Conservation (phyloP, 2,113 vertebrate species). For the Amphiprion percula region DNA sequence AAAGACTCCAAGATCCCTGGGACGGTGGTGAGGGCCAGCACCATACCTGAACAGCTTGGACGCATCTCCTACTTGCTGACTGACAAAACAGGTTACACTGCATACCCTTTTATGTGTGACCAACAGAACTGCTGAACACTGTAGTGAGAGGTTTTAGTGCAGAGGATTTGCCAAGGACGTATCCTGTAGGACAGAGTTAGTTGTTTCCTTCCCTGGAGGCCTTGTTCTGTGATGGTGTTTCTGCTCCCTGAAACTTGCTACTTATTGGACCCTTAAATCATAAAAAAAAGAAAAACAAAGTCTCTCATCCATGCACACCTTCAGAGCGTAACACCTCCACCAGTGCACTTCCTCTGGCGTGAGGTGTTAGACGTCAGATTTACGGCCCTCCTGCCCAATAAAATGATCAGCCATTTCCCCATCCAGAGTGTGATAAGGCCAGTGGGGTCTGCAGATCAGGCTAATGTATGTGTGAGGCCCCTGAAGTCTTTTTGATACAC, state of each 20-base stretch:
- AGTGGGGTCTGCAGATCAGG: slow-evolving; percentile 61
- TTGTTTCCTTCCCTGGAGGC: slow-evolving; percentile 56
- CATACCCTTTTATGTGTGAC: not conserved
- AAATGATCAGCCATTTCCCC: slow-evolving; percentile 74
- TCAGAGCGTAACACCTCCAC: slow-evolving; percentile 55
- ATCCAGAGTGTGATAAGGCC: slow-evolving; percentile 64
- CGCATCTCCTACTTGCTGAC: slow-evolving; percentile 97
- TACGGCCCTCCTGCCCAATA: slow-evolving; percentile 75
- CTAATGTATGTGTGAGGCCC: slow-evolving; percentile 69
- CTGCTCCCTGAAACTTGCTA: slow-evolving; percentile 59
- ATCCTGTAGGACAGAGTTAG: slow-evolving; percentile 49
- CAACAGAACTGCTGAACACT: slow-evolving; percentile 4
- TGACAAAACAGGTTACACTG: slow-evolving; percentile 93
- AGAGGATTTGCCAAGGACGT: slow-evolving; percentile 52
- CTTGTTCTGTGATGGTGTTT: slow-evolving; percentile 46
- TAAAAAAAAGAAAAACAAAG: slow-evolving; percentile 57
- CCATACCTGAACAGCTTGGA: slow-evolving; percentile 96
- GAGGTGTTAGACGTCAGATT: slow-evolving; percentile 73
- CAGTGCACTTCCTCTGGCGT: slow-evolving; percentile 58
- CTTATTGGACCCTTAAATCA: slow-evolving; percentile 80
- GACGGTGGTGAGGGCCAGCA: slow-evolving; percentile 95
- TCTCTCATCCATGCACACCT: slow-evolving; percentile 64
- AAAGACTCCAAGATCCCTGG: slow-evolving; percentile 96
- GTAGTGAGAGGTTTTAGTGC: slow-evolving; percentile 46
- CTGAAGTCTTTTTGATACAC: slow-evolving; percentile 73